Percentiles rank a stretch among this genome's conserved stretches.
Evolutionary conservation across 2,888 invertebrate species (phyloP).

Genomic region (Lepidochrysops patricia): DNA sequence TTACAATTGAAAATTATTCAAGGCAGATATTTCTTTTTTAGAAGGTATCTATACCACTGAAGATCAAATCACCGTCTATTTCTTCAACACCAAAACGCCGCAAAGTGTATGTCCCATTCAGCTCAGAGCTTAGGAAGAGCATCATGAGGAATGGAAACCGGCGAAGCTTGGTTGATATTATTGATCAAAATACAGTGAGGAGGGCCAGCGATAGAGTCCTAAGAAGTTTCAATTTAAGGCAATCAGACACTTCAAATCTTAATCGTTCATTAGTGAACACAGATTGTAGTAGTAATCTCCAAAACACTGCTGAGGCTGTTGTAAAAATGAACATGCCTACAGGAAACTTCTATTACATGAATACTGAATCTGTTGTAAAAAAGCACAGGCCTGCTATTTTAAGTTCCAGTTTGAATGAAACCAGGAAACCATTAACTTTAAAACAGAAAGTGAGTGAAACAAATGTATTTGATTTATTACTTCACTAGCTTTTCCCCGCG

Average conservation of each 20-base stretch:
- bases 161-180: slow-evolving; percentile 20
- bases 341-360: slow-evolving; percentile 22
- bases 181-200: slow-evolving; percentile 15
- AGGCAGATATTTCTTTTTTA: neutral
- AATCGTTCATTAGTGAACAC: neutral
- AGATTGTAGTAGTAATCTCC: neutral
- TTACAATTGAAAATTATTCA: no score
- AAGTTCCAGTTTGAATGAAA: slow-evolving; percentile 19
- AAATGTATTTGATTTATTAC: no score
- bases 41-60: neutral
- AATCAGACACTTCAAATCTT: slow-evolving; percentile 28
- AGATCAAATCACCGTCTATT: slow-evolving; percentile 39
- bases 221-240: slow-evolving; percentile 38
- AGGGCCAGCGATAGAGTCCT: slow-evolving; percentile 40
- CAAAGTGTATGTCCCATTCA: slow-evolving; percentile 27
- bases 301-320: neutral
- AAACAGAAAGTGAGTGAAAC: slow-evolving; percentile 18
- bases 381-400: slow-evolving; percentile 23
- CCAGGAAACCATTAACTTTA: slow-evolving; percentile 15
- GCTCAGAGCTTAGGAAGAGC: slow-evolving; percentile 27
- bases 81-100: slow-evolving; percentile 36
- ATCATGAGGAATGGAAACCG: slow-evolving; percentile 26
- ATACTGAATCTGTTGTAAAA: slow-evolving; percentile 24
- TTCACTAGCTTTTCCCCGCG: no score
- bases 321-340: slow-evolving; percentile 21